Conservation (phyloP, 1,140 invertebrate genomes). For the Bombyx mandarina region DNA sequence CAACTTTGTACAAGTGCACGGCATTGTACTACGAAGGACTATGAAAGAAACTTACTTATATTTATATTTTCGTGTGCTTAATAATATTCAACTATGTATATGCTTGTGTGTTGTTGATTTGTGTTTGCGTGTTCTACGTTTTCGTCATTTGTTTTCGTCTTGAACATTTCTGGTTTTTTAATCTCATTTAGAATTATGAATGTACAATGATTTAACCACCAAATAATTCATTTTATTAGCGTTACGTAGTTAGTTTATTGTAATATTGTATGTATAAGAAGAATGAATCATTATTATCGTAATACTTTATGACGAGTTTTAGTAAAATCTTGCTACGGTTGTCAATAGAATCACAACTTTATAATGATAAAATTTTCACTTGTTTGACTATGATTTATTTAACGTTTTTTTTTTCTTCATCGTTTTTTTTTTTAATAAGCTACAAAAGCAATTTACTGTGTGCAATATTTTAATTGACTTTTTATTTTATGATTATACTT, state of each 20-base stretch:
- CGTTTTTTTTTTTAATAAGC: slow-evolving; percentile 9
- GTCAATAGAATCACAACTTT: slow-evolving; percentile 47
- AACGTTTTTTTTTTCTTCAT: not conserved
- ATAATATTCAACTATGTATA: slow-evolving; percentile 10
- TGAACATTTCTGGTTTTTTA: slow-evolving; percentile 13
- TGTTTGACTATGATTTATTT: slow-evolving; percentile 12
- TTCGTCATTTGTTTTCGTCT: too few species aligned
- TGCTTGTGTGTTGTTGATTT: slow-evolving; percentile 13
- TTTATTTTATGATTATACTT: not conserved
- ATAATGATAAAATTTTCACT: slow-evolving; percentile 21
- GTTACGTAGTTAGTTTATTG: slow-evolving; percentile 29
- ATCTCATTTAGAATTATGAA: slow-evolving; percentile 57
- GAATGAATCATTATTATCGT: slow-evolving; percentile 23
- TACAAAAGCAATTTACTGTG: not conserved
- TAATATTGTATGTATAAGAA: slow-evolving; percentile 28
- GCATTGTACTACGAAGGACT: not conserved
- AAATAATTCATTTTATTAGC: slow-evolving; percentile 61
- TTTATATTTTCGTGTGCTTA: slow-evolving; percentile 25
- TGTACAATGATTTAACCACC: slow-evolving; percentile 65
- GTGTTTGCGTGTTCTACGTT: too few species aligned
- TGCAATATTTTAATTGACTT: not conserved
- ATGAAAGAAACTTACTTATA: slow-evolving; percentile 6
- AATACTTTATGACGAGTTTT: not conserved
- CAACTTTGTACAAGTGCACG: not conserved
- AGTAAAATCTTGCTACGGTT: slow-evolving; percentile 37